Evolutionary conservation across 1,140 invertebrate species (phyloP), one percentile per base, ranked within the genome.

Genomic region (Drosophila cardini): DNA sequence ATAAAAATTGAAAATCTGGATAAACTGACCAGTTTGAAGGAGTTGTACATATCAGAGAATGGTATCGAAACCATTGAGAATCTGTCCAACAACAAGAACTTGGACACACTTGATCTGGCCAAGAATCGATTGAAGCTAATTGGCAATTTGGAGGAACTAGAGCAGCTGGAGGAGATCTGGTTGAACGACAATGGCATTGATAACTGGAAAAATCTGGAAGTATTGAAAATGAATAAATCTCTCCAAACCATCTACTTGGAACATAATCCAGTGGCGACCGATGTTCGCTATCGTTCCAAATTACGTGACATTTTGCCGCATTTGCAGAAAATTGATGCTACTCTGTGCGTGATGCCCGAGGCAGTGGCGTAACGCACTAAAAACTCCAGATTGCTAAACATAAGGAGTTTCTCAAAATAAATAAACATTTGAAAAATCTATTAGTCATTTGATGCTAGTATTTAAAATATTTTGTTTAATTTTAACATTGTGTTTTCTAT

Each of bases 1-100:
- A 94, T 94, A 0, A 96, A 96, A 86, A 96, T 99, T 68, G 97
- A 98, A 93, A 98, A 98, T 90, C 89, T 99, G 30, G 94, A 96
- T 0, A 93, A 94, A 5, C 91, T 98, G 9, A 92, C 83, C 0
- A 95, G 96, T 34, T 92, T 99, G 61, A 95, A 97, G 48, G 96
- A 99, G 91, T 92, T 99, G 0, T 99, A 99, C 92, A 87, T 99
- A 64, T 98, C 98, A 15, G 97, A 99, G 92, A 99, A 99, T 94
- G 98, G 97, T 45, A 95, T 99, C 52, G 94, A 94, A 11, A 90
- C 86, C 3, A 96, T 97, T 61, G 96, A 97, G 91, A 95, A 96
- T 72, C 92, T 98, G 67, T 93, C 95, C 2, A 94, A 94, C 42
- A 97, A 96, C 85, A 91, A 93, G 2, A 94, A 95, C 57, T 83